Base-by-base conservation (phyloP, 2,113 vertebrate genomes). In the Erpornis zantholeuca region DNA sequence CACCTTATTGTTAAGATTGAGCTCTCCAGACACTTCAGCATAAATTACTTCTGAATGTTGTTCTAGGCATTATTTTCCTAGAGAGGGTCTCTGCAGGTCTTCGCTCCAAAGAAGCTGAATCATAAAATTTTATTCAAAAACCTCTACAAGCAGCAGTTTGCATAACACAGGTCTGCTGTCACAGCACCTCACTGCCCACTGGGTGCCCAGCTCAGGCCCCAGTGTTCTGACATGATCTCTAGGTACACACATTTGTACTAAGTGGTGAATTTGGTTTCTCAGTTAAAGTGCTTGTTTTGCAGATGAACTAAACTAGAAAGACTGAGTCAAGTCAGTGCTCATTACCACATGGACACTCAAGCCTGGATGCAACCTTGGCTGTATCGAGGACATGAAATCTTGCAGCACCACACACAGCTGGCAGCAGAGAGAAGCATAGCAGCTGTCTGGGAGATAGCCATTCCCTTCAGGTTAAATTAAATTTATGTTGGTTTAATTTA, bases 401-500 rank as follows among this genome's bases (percentile, higher is more conserved):
- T 56, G 14, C 50, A 83, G n/a, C 28, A 33, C 15, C 54, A 70
- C 0, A 0, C 38, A 31, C n/a, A 69, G 42, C 36, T 47, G 52
- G 14, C 16, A 70, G 22, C 28, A 77, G 66, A 86, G 49, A 63
- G 61, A 53, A 81, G 20, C 40, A 69, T 7, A 68, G 54, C 35
- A 54, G 9, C 54, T 79, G 11, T 64, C 57, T 82, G 28, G 28
- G 38, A 79, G 35, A 38, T 47, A 79, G 36, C 44, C 1, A 45
- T 68, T 79, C 79, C 42, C 64, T 95, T 77, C 54, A 61, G 68
- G 33, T 73, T 83, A 73, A 84, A 61, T 77, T 61, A 64, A 77
- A 69, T 72, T 86, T 61, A 45, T 81, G 13, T 63, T 66, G 20
- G 31, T 59, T 96, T 88, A 80, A 92, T 90, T 90, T 83, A 88